phyloP scores from a whole-genome alignment of 2,888 invertebrate genomes.

The Rhamnusium bicolor region DNA sequence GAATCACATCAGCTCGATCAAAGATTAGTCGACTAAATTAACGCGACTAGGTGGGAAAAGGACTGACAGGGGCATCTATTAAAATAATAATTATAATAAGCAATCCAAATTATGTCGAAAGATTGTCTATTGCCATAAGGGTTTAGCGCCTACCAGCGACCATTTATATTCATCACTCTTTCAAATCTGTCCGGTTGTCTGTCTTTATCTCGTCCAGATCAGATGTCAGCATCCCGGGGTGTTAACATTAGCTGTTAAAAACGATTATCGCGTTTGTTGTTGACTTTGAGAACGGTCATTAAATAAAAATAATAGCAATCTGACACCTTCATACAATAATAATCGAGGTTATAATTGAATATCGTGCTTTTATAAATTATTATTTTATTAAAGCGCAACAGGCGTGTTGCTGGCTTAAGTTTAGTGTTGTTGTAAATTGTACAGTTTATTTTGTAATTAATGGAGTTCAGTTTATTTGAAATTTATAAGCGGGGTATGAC shows the following conservation, averaged over 20 bases:
- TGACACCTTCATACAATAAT: conserved; percentile 25
- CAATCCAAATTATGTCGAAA: conserved; percentile 32
- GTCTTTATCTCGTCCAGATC: conserved; percentile 38
- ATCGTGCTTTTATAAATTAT: conserved; percentile 21
- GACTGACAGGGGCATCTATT: conserved; percentile 20
- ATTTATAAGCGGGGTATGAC: background rate
- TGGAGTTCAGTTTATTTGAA: background rate
- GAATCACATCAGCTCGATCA: conserved; percentile 12
- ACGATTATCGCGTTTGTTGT: conserved; percentile 35
- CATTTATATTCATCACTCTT: conserved; percentile 34
- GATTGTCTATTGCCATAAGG: conserved; percentile 21
- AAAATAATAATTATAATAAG: conserved; percentile 29
- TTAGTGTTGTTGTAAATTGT: background rate
- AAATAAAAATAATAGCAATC: conserved; percentile 34
- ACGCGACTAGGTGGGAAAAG: conserved; percentile 13
- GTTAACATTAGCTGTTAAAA: conserved; percentile 34
- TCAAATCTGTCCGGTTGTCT: conserved; percentile 36
- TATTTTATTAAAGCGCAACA: background rate
- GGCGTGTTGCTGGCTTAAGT: background rate
- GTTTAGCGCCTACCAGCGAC: conserved; percentile 31
- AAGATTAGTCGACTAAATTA: conserved; percentile 14
- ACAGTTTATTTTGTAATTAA: background rate
- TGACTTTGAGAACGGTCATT: conserved; percentile 30
- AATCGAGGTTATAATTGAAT: conserved; percentile 26
- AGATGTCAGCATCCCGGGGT: conserved; percentile 36